Evolutionary conservation across 2,797 vertebrate genomes (phyloP), one percentile per base, ranked within the genome.

Genomic region (Poeciliopsis presidionis): DNA sequence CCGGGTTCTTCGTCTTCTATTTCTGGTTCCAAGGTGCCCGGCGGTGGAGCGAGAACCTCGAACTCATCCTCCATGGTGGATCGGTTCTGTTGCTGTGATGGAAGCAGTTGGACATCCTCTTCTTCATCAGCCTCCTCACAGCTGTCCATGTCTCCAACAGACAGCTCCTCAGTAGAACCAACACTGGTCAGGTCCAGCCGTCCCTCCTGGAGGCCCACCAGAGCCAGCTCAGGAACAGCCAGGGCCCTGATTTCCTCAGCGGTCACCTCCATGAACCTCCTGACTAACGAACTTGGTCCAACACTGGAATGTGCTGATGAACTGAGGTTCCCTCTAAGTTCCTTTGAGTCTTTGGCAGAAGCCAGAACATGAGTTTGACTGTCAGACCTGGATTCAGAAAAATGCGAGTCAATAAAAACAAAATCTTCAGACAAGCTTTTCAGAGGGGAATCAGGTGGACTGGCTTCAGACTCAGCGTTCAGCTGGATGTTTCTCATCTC

Each of bases 101-200:
- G 70, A 7, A 8, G 41, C 4, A 72, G 76, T 0, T 28, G 43
- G 28, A 5, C 1, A 5, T n/a, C 30, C 36, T 11, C 46, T 33
- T 81, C 73, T 61, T 89, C 84, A 0, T 22, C 78, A 1, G 75
- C 90, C 72, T 93, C 91, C 70, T 91, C 89, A 25, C 91, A 93
- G 76, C 93, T 93, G 79, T 94, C 90, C 79, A 89, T 33, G 6
- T 85, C 70, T 79, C 75, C 75, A 0, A 11, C 72, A 0, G 80
- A 77, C 47, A 12, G 8, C 45, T 70, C 70, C 16, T 81, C 33
- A 5, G 7, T 8, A 45, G 22, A n/a, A 13, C 55, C 45, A 0
- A 12, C 2, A 0, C 14, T 57, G 1, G 41, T 59, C 55, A 30
- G 30, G 1, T 81, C 14, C 7, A 73, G 30, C 3, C 9, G 30